Evolutionary conservation across 2,888 invertebrate genomes (phyloP), one percentile per base, ranked within the genome.

Genomic region (Chrysolina americana): DNA sequence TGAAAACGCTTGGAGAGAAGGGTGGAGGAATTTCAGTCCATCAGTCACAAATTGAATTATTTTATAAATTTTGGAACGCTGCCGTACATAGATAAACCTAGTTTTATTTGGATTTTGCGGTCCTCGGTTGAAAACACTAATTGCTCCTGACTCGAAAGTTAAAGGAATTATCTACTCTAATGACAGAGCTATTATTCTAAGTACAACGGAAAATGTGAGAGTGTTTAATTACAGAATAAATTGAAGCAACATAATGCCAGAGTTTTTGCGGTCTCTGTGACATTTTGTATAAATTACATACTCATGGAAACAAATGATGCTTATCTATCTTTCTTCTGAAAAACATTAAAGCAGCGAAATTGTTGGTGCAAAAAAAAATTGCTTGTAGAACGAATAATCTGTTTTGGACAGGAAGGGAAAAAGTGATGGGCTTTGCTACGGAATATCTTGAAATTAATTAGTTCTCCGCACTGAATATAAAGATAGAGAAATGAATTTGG

Each of bases 201-300:
- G n/a, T 28, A 28, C 59, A 36, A 36, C 59, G 15, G 59, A 36
- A 59, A 28, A 6, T 56, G 15, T 15, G 47, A n/a, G 47, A n/a
- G 59, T 28, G 59, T 59, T 15, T 28, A 59, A 59, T 59, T 36
- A 59, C 59, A n/a, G n/a, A 59, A 59, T 28, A 59, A 59, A 59
- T 59, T 59, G n/a, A 36, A 59, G 28, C n/a, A 15, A 28, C n/a
- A 36, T 28, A 59, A 59, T 59, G 11, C n/a, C 8, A 4, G n/a
- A n/a, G 28, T 59, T 59, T 59, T 59, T 59, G 59, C 28, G 28
- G 6, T 59, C n/a, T 15, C 28, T 28, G 59, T 28, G 59, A 59
- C 59, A 36, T 59, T 59, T 59, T 36, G 36, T n/a, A 36, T 36
- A 28, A 59, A 59, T 59, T 59, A 36, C 28, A 59, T 28, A 36